Base-by-base conservation (phyloP, 92 coral and sea anemone genomes). In the Virgularia gustaviana region DNA sequence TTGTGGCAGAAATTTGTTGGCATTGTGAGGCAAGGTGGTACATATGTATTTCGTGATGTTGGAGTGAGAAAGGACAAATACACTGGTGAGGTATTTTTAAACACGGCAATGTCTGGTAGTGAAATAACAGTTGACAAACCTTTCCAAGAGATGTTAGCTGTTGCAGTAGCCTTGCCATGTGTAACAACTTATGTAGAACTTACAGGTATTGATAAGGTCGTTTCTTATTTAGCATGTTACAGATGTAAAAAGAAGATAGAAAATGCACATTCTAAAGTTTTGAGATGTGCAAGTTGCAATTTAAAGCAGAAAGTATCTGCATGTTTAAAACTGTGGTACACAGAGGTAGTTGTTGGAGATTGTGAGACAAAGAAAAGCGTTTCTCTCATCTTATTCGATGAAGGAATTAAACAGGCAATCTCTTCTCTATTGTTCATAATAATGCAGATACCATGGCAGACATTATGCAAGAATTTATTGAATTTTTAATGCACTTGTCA, bases 41-140 rank as follows among this genome's bases (percentile, higher is more conserved):
- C 67, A 12, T 60, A 60, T 60, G 31, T 27, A 19, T 60, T 35
- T 31, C 0, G 65, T 10, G 79, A 84, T 57, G 1, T 88, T 31
- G 19, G 83, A 57, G 77, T 84, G 7, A 79, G 72, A 71, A 83
- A 71, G 60, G 85, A 83, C 57, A n/a, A 74, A 16, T 57, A 12
- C 11, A 8, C 4, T 27, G 11, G 11, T 57, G 30, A 57, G 29
- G 18, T 57, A 15, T 57, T 57, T 57, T 13, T 57, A 20, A 57
- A 57, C 18, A 57, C 64, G 9, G 31, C 36, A 29, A 57, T 15
- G 64, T 57, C 64, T 7, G 67, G 67, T 35, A 60, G 67, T n/a
- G 23, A 3, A 9, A 60, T 60, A 19, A 60, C 67, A 31, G n/a
- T 11, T 31, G 67, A 60, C n/a, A 41, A 60, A 32, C 67, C 67